Evolutionary conservation across 2,113 vertebrate genomes (phyloP).

Genomic region (Pantherophis guttatus): DNA sequence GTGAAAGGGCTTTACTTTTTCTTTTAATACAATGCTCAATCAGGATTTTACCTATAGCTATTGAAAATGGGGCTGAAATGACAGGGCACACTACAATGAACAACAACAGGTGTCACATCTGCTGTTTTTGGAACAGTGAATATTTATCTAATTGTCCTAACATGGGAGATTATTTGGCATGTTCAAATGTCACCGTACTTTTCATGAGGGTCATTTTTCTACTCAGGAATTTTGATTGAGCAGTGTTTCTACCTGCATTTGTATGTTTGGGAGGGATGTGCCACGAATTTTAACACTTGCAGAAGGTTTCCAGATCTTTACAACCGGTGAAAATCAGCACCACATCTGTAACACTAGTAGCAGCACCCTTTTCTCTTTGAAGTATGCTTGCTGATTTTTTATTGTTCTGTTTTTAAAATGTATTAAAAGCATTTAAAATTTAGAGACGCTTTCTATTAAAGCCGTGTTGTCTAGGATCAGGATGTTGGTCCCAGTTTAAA

Average conservation of each 20-base stretch:
- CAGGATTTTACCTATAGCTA: neutral
- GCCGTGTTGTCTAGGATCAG: conserved; percentile 72
- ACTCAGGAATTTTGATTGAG: neutral
- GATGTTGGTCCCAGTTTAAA: conserved; percentile 82
- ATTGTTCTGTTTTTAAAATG: conserved; percentile 83
- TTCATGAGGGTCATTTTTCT: neutral
- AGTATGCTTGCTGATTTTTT: conserved; percentile 77
- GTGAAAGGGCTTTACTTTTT: neutral
- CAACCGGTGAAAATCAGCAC: conserved; percentile 72
- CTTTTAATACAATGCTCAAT: neutral
- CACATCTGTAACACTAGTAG: conserved; percentile 70
- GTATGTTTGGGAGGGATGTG: conserved; percentile 27
- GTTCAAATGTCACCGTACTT: neutral
- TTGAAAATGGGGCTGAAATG: neutral
- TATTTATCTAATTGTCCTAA: neutral
- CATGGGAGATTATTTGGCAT: neutral
- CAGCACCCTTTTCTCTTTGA: conserved; percentile 74
- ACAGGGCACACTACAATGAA: neutral
- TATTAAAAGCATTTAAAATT: conserved; percentile 83
- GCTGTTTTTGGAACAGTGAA: neutral
- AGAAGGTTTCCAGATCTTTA: conserved; percentile 68
- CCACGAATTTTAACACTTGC: conserved; percentile 44
- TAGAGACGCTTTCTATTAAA: conserved; percentile 81
- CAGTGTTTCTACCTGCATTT: conserved; percentile 31
- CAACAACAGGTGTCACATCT: neutral